Evolutionary conservation across 2,113 vertebrate species (phyloP), one percentile per base, ranked within the genome.

Genomic region (Cyphomyrus discorhynchus): DNA sequence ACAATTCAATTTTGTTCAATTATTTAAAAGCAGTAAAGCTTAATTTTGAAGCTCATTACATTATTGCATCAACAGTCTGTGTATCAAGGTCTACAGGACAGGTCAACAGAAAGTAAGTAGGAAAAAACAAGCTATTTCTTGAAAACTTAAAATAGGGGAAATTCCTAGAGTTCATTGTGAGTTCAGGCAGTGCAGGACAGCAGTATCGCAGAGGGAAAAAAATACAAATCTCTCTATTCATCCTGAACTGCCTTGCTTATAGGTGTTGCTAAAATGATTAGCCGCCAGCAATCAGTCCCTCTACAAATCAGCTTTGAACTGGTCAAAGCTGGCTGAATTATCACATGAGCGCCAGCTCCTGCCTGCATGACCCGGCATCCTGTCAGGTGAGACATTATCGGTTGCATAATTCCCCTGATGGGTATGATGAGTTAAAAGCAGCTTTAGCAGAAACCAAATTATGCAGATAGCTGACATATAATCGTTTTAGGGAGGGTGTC

Each of bases 401-500:
- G 93, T 94, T 94, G 94, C 93, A 95, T 95, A 95, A 95, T 95
- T 95, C 95, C 95, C 95, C 91, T 93, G 94, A 95, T 94, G 94
- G 94, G 93, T 95, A 93, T 89, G 94, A 96, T 95, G 94, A 96
- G 95, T 96, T 96, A 94, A 96, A 92, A 92, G 56, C 90, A 92
- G 94, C 94, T 94, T 94, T 94, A 94, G 92, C 93, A 92, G 93
- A 91, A 95, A 94, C 93, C 92, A 94, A 95, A 95, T 94, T 93
- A 94, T 91, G 89, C 87, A 92, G 90, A 94, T 93, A 95, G 95
- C 94, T 96, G 95, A 95, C 95, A 95, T 94, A 94, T 95, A 96
- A 95, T 96, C 95, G 92, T 95, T 96, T 96, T 94, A 95, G 93
- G 58, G 45, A 74, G 15, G 74, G 84, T 1, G 19, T 53, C 89